Evolutionary conservation across 30 jellyfish, hydroid and myxozoan genomes (phyloP).

Genomic region (Turritopsis rubra): DNA sequence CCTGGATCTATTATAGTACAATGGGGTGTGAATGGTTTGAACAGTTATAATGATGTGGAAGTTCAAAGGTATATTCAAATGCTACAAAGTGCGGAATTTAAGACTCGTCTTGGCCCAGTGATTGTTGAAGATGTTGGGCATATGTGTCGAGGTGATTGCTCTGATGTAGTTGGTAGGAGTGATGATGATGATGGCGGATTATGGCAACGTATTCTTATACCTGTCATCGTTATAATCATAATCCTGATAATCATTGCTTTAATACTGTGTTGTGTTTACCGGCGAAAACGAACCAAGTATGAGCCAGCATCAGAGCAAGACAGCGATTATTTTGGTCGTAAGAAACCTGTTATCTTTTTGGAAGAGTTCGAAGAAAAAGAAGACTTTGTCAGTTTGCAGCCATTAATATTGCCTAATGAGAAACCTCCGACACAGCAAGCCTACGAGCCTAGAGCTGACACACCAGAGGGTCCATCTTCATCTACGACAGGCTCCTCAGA

Average conservation of each 20-base stretch:
- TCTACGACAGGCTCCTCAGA: constrained; percentile 72
- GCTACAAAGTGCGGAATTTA: constrained; percentile 39
- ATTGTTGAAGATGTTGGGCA: constrained; percentile 35
- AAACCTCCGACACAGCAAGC: constrained; percentile 61
- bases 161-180: constrained; percentile 20
- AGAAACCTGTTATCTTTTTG: constrained; percentile 85
- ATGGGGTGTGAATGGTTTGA: constrained; percentile 41
- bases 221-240: constrained; percentile 73
- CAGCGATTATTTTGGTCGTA: constrained; percentile 51
- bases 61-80: constrained; percentile 50
- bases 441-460: constrained; percentile 73
- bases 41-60: constrained; percentile 53
- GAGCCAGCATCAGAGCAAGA: constrained; percentile 77
- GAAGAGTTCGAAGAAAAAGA: constrained; percentile 84
- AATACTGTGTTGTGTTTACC: constrained; percentile 67
- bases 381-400: constrained; percentile 72
- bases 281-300: constrained; percentile 60
- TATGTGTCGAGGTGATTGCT: constrained; percentile 6
- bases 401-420: constrained; percentile 80
- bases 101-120: constrained; percentile 44
- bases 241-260: constrained; percentile 60
- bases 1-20: constrained; percentile 71
- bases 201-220: constrained; percentile 79
- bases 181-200: constrained; percentile 35
- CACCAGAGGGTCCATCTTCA: constrained; percentile 82